A percentile compares a stretch with the other conserved stretches of the same genome.
These are phyloP conservation scores for Lutjanus argentimaculatus DNA, from an alignment of 2,797 vertebrate genomes.

Conservation along the genomic window DNA sequence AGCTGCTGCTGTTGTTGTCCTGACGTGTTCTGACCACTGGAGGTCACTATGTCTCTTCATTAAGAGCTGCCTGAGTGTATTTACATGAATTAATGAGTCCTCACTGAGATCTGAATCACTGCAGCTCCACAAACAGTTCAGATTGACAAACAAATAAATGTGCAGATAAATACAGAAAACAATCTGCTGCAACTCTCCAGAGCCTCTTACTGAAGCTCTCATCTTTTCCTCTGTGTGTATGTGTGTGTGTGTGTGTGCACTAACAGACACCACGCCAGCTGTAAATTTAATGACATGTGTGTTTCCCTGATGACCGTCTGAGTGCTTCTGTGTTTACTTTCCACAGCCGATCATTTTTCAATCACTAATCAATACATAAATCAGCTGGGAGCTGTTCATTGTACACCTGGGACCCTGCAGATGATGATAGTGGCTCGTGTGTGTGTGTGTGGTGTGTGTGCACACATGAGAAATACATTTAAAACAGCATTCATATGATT, in stretches of 20 bases:
- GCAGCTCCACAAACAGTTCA: neutral
- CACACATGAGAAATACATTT: neutral
- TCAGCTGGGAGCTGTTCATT: slow-evolving; percentile 35
- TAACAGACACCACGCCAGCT: slow-evolving; percentile 19
- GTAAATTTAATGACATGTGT: slow-evolving; percentile 61
- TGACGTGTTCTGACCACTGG: slow-evolving; percentile 43
- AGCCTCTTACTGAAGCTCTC: slow-evolving; percentile 3
- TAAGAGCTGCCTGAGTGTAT: neutral
- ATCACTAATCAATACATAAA: slow-evolving; percentile 68
- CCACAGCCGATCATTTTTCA: slow-evolving; percentile 59
- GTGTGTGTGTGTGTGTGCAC: neutral
- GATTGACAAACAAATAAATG: neutral
- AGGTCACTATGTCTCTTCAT: slow-evolving; percentile 43
- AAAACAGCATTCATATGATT: neutral
- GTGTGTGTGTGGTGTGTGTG: too few relatives aligned
- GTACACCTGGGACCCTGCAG: neutral
- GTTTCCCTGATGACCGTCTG: slow-evolving; percentile 55
- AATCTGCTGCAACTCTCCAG: slow-evolving; percentile 10
- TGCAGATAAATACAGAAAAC: slow-evolving; percentile 14
- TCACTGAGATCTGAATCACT: neutral
- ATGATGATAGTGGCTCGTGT: neutral
- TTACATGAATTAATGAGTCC: neutral
- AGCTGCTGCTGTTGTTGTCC: neutral
- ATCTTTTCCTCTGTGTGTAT: neutral
- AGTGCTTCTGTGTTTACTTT: slow-evolving; percentile 69